phyloP scores from a whole-genome alignment of 64 coral and sea anemone genomes.

The Montipora cactus region DNA sequence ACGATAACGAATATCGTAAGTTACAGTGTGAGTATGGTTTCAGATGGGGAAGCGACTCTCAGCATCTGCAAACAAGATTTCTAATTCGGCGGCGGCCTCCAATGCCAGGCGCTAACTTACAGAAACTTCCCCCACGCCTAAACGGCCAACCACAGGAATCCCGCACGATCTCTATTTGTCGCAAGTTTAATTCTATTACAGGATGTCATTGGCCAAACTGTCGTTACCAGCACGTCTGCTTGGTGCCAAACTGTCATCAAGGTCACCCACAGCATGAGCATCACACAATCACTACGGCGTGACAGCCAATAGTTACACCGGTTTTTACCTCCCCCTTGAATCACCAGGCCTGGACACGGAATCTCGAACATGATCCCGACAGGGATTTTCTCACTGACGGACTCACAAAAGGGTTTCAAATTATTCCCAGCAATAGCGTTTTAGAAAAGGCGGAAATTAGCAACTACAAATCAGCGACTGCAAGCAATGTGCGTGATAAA shows the following conservation, averaged over 20 bases:
- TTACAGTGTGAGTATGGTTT: background rate
- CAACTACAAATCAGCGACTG: constrained; percentile 51
- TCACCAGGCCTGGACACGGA: constrained; percentile 13
- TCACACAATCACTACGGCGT: background rate
- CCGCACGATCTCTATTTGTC: background rate
- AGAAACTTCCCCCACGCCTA: background rate
- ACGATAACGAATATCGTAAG: constrained; percentile 11
- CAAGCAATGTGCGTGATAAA: background rate
- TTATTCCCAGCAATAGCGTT: background rate
- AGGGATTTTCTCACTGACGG: background rate
- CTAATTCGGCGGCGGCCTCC: background rate
- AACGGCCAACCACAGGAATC: background rate
- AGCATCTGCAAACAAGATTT: background rate
- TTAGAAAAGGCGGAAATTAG: background rate
- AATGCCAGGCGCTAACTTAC: background rate
- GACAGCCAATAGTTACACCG: background rate
- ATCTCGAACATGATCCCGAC: constrained; percentile 9
- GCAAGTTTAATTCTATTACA: background rate
- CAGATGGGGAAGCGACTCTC: background rate
- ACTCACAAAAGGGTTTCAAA: background rate
- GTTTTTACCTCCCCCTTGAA: background rate
- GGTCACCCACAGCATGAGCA: background rate
- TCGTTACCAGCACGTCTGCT: background rate
- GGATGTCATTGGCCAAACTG: background rate
- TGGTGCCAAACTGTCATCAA: background rate